Evolutionary conservation across 2,888 invertebrate genomes (phyloP), one percentile per base, ranked within the genome.

Genomic region (Agrochola lychnidis): DNA sequence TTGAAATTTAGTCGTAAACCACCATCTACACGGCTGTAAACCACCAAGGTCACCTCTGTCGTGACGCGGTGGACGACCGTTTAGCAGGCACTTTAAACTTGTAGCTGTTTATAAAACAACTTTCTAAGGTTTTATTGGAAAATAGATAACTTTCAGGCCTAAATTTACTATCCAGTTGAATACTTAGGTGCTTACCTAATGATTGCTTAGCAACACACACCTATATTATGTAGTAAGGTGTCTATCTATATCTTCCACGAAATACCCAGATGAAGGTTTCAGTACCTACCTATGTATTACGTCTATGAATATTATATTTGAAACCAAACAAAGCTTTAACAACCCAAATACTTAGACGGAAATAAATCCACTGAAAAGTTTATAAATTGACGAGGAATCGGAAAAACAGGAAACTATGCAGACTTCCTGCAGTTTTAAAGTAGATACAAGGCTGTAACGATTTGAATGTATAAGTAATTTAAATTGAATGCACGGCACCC

Each of bases 381-480:
- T 19, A 48, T 22, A 36, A 59, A 36, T 59, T 16, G 4, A 59
- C 36, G 22, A 73, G 22, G 25, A 66, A 51, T 59, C 36, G 10
- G 25, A 48, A 36, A 48, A 73, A 73, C 57, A 25, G 25, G 25
- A 61, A 51, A 9, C 9, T 51, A 42, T 12, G 25, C n/a, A 74
- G 75, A n/a, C 51, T 19, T 25, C 40, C 69, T 25, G 25, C 57
- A 25, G 19, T 72, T 36, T 22, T 45, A 69, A 56, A 25, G n/a
- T 40, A 25, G 7, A n/a, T 10, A 63, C 76, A 76, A 63, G n/a
- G 36, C 30, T 75, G 62, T 25, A 56, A 45, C n/a, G 14, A 70
- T 68, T 77, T 69, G n/a, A 77, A 78, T 68, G 45, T 69, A 51
- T 78, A 36, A 48, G 62, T 64, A 30, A 78, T 69, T 69, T 30